Conservation (phyloP, 2,797 vertebrate genomes). For the Australoheros facetus region DNA sequence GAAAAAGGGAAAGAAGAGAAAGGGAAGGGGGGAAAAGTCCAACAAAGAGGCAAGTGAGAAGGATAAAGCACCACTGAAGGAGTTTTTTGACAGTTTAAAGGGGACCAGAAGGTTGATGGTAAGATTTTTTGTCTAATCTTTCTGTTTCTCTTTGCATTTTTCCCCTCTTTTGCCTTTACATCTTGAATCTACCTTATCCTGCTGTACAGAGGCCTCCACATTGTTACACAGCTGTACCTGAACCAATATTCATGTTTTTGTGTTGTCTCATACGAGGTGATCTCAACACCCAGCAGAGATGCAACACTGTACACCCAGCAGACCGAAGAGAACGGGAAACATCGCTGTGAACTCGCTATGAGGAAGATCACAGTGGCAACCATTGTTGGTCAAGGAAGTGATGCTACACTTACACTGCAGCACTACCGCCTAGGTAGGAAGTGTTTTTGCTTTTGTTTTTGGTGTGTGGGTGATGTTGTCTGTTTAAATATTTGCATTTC, state of each 20-base stretch:
- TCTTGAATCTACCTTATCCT: background rate
- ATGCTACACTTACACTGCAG: constrained; percentile 65
- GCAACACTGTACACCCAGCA: constrained; percentile 76
- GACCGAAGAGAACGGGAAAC: constrained; percentile 73
- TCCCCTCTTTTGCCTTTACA: background rate
- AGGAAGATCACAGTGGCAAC: constrained; percentile 78
- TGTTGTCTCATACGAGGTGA: constrained; percentile 65
- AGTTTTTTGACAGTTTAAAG: constrained; percentile 74
- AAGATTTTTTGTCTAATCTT: constrained; percentile 30
- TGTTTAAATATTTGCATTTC: constrained; percentile 8
- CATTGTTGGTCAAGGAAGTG: constrained; percentile 71
- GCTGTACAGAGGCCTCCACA: background rate
- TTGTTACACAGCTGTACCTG: background rate
- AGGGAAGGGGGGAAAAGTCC: constrained; percentile 76
- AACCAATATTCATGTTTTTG: background rate
- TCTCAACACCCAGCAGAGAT: constrained; percentile 77
- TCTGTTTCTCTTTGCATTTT: background rate
- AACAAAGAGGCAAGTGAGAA: constrained; percentile 69
- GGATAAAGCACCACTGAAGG: constrained; percentile 68
- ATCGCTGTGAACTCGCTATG: constrained; percentile 74
- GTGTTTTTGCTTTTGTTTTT: background rate
- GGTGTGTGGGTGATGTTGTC: background rate
- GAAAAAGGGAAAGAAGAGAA: constrained; percentile 79
- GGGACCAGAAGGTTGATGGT: constrained; percentile 81
- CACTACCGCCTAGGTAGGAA: constrained; percentile 76